Evolutionary conservation across 1,140 invertebrate genomes (phyloP).

Genomic region (Ceratitis capitata): DNA sequence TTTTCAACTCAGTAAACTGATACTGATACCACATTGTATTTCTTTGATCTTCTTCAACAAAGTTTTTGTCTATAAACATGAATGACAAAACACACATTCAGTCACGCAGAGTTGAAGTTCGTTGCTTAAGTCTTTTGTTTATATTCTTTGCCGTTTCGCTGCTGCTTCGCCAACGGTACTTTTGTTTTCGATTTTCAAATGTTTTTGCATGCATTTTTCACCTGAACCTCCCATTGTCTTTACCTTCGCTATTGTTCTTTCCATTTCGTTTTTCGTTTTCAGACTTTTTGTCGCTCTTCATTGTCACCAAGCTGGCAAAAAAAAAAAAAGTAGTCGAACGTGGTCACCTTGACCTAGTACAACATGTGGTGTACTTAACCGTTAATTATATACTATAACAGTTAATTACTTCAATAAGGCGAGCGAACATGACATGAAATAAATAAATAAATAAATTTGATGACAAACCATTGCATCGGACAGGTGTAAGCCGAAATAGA

Average conservation of each 20-base stretch:
- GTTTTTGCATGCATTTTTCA: slow-evolving; percentile 17
- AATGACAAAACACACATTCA: background rate
- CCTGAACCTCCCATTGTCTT: slow-evolving; percentile 23
- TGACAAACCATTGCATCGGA: background rate
- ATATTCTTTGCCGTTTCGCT: background rate
- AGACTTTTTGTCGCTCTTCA: background rate
- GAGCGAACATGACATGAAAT: background rate
- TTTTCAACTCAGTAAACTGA: background rate
- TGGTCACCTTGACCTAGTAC: slow-evolving; percentile 29
- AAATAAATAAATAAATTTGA: background rate
- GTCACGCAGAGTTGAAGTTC: background rate
- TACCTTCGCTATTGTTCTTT: background rate
- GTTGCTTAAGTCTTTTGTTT: slow-evolving; percentile 21
- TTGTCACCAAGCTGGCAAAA: background rate
- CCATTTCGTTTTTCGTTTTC: background rate
- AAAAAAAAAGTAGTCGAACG: background rate
- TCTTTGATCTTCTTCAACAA: background rate
- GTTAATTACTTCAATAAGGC: slow-evolving; percentile 1
- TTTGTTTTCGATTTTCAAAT: background rate
- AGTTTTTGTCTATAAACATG: background rate
- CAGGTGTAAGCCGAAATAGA: slow-evolving; percentile 9
- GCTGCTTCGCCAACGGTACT: background rate
- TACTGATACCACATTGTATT: background rate
- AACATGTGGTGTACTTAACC: slow-evolving; percentile 17
- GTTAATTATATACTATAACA: slow-evolving; percentile 3